Base-by-base conservation (phyloP, 2,797 vertebrate species). In the Manis pentadactyla region DNA sequence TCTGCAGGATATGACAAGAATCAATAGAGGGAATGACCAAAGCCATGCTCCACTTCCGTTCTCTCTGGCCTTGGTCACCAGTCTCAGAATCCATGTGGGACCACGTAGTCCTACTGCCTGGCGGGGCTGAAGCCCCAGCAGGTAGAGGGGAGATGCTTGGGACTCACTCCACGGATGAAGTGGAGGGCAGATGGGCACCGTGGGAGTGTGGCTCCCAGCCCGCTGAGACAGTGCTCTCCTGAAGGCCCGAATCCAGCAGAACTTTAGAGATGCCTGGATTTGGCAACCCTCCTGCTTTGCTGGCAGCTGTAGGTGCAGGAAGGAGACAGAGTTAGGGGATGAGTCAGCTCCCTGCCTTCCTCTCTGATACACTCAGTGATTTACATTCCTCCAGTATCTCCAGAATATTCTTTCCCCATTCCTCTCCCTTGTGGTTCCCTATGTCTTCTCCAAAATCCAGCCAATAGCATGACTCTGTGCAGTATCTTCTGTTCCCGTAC, bases 41-140 rank as follows among this genome's bases (percentile, higher is more conserved):
- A 66, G 23, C 25, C 46, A 46, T 46, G 46, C 46, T 46, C 46
- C 46, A 46, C 46, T 46, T 46, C 46, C 2, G 11, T 46, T 46
- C 46, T 46, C 46, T 2, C 46, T 46, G 46, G 46, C 46, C 46
- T 46, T 46, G 46, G 46, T 46, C 46, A 11, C 46, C 46, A 11
- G 46, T 46, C 42, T 10, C 66, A 51, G 49, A 51, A 19, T 46
- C 34, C 2, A 25, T 15, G 31, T 29, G 9, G 37, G 51, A 53
- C 9, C 59, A 34, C 1, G 2, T 1, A 27, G 19, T 39, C 39
- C n/a, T 27, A 57, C 25, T 39, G 19, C 27, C 42, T 7, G 5
- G 9, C 14, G 37, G 34, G 49, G 2, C 27, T 59, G 1, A 61
- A 42, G 0, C 1, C 39, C 57, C 9, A 18, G 31, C 2, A 4